Conservation (phyloP, 2,888 invertebrate genomes). For the Dorcus parallelipipedus region DNA sequence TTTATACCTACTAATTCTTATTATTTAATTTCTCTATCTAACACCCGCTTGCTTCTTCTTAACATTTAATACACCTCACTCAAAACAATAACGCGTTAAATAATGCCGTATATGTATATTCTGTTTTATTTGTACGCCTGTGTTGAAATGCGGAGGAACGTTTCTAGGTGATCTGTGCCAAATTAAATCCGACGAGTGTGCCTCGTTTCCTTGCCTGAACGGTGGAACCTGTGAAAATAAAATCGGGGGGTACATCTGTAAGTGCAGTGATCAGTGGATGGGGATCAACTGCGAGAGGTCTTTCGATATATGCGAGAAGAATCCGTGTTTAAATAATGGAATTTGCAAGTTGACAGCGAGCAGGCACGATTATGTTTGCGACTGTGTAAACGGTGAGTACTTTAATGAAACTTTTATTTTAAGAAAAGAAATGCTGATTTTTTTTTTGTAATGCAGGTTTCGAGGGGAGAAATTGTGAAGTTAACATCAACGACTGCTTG, state of each 20-base stretch:
- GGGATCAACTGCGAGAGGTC: conserved; percentile 57
- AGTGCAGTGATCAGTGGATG: conserved; percentile 57
- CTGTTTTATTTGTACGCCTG: no score
- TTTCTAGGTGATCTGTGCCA: conserved; percentile 55
- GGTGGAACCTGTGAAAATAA: conserved; percentile 55
- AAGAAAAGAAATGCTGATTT: background rate
- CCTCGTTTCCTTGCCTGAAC: conserved; percentile 53
- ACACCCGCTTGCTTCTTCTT: background rate
- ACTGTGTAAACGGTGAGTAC: conserved; percentile 49
- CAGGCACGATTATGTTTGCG: conserved; percentile 56
- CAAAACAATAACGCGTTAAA: no score
- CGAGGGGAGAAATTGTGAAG: conserved; percentile 64
- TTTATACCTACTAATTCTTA: background rate
- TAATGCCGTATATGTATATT: no score
- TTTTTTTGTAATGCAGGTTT: conserved; percentile 48
- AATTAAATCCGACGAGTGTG: conserved; percentile 51
- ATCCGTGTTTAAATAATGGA: conserved; percentile 64
- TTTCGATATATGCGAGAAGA: conserved; percentile 56
- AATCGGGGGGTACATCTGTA: conserved; percentile 54
- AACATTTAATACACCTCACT: no score
- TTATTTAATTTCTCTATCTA: background rate
- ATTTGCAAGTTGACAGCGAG: conserved; percentile 54
- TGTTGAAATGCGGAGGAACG: background rate
- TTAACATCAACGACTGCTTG: conserved; percentile 65
- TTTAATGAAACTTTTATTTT: background rate